phyloP scores from a whole-genome alignment of 2,113 vertebrate species.

The Planiliza haematocheilus region DNA sequence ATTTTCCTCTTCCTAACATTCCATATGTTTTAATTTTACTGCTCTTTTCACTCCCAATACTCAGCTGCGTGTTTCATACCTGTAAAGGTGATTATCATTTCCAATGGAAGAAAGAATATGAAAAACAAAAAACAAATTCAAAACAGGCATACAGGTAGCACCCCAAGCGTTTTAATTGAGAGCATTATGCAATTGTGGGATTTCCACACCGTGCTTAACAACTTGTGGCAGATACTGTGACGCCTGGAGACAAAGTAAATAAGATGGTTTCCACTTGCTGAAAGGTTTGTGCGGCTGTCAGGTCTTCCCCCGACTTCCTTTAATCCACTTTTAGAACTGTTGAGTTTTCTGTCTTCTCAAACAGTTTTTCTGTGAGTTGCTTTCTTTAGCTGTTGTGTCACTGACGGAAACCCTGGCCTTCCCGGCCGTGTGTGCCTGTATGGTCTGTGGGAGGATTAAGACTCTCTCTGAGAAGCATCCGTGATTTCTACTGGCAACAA shows the following conservation, averaged over 20 bases:
- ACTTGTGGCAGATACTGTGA: constrained; percentile 51
- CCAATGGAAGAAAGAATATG: neutral
- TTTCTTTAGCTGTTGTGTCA: constrained; percentile 42
- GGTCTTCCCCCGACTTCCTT: constrained; percentile 56
- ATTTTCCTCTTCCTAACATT: constrained; percentile 1
- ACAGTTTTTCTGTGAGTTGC: constrained; percentile 36
- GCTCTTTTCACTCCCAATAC: constrained; percentile 14
- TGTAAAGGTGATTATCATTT: neutral
- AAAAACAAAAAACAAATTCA: constrained; percentile 9
- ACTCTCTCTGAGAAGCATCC: constrained; percentile 33
- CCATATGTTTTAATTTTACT: constrained; percentile 43
- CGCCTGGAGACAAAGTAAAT: constrained; percentile 70
- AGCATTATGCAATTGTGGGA: constrained; percentile 54
- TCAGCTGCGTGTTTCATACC: neutral
- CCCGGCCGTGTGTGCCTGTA: constrained; percentile 12
- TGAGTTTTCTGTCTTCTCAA: constrained; percentile 40
- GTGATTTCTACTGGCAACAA: constrained; percentile 30
- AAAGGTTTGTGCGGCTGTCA: constrained; percentile 52
- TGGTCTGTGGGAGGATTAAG: constrained; percentile 52
- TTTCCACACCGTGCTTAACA: constrained; percentile 59
- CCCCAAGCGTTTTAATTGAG: constrained; percentile 20
- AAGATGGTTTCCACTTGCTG: constrained; percentile 36
- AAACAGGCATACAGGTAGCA: constrained; percentile 3
- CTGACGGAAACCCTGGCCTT: constrained; percentile 46
- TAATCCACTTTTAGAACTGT: constrained; percentile 57